Percentiles rank a stretch among this genome's conserved stretches.
Conservation (phyloP, 2,797 vertebrate genomes). For the Anolis apletophallus region DNA sequence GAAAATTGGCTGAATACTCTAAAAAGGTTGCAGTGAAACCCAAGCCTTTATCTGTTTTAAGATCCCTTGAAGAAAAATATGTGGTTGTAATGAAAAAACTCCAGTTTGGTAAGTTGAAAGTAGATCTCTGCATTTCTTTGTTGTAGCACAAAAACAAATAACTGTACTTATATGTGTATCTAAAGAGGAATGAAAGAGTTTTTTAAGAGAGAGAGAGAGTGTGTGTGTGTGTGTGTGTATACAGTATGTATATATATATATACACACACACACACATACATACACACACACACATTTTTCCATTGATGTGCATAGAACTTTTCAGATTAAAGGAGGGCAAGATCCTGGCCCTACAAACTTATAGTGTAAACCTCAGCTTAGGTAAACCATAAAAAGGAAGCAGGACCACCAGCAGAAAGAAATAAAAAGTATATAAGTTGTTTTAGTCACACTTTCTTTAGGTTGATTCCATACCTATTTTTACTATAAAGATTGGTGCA, state of each 20-base stretch:
- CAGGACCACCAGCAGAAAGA: not conserved
- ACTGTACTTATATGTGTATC: no score
- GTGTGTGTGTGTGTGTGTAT: no score
- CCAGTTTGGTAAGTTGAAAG: slow-evolving; percentile 91
- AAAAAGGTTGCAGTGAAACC: slow-evolving; percentile 88
- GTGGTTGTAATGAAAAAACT: slow-evolving; percentile 97
- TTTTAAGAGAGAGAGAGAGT: no score
- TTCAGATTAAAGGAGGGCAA: not conserved
- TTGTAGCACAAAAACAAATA: not conserved
- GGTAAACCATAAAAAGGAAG: not conserved
- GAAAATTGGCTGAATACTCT: slow-evolving; percentile 93
- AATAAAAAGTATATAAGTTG: not conserved
- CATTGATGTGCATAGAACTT: not conserved
- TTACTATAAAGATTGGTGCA: not conserved
- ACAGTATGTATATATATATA: no score
- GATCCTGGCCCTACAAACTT: not conserved
- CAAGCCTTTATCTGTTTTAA: slow-evolving; percentile 91
- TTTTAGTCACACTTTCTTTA: not conserved
- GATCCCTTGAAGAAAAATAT: slow-evolving; percentile 96
- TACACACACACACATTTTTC: no score
- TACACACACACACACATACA: no score
- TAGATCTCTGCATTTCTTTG: slow-evolving; percentile 14
- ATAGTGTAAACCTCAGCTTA: not conserved
- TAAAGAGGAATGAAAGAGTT: not conserved
- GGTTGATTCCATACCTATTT: not conserved